phyloP scores from a whole-genome alignment of 2,888 invertebrate species.

The Cheilosia impressa region DNA sequence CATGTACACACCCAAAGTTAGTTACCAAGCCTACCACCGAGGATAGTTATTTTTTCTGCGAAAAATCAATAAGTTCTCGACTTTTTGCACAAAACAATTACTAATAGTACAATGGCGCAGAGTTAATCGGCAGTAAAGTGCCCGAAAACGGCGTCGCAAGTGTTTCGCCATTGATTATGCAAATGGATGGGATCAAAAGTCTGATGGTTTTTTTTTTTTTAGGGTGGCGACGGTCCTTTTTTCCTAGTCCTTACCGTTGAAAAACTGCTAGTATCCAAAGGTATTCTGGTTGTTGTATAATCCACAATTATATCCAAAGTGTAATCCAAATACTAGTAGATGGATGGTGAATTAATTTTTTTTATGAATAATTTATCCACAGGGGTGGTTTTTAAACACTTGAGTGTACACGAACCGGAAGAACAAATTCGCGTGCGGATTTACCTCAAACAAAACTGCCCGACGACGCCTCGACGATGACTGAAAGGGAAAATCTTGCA shows the following conservation, averaged over 20 bases:
- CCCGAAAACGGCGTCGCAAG: background rate
- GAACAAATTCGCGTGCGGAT: constrained; percentile 53
- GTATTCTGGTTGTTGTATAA: constrained; percentile 36
- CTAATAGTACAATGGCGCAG: constrained; percentile 44
- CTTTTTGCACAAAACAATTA: constrained; percentile 52
- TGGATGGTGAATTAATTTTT: constrained; percentile 17
- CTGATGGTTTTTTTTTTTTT: constrained; percentile 31
- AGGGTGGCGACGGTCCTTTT: constrained; percentile 63
- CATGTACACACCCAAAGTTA: constrained; percentile 73
- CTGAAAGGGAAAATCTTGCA: constrained; percentile 61
- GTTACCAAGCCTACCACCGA: constrained; percentile 57
- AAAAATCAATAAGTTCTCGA: constrained; percentile 68
- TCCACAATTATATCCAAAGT: constrained; percentile 54
- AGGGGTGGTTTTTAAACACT: constrained; percentile 60
- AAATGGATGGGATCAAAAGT: constrained; percentile 18
- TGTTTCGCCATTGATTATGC: constrained; percentile 33
- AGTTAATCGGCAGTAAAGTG: background rate
- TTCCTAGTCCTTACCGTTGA: constrained; percentile 57
- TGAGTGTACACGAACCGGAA: constrained; percentile 71
- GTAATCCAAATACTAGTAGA: constrained; percentile 52
- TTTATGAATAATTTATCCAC: constrained; percentile 57
- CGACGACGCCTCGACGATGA: constrained; percentile 74
- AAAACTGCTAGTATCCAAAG: constrained; percentile 43
- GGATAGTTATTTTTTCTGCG: constrained; percentile 49
- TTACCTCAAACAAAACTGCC: constrained; percentile 53